Percentiles rank a stretch among this genome's conserved stretches.
Evolutionary conservation across 2,888 invertebrate species (phyloP).

Genomic region (Epistrophe eligans): DNA sequence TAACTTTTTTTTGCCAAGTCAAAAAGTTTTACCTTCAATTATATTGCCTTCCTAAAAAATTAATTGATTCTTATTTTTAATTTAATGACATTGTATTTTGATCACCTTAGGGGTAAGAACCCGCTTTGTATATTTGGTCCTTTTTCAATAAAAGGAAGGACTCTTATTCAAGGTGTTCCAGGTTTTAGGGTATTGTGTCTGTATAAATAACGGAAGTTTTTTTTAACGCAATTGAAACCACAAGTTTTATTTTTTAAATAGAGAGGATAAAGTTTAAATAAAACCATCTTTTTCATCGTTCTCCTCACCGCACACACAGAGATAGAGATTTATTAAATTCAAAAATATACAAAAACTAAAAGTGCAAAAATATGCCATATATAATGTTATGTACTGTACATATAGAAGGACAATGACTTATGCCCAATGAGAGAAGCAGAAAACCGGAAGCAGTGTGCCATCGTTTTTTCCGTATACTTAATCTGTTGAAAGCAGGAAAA

Average conservation of each 20-base stretch:
- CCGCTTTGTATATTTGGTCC: background rate
- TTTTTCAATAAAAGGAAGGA: background rate
- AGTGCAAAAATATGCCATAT: slow-evolving; percentile 64
- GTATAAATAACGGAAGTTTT: slow-evolving; percentile 19
- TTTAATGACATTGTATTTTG: background rate
- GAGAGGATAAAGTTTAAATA: slow-evolving; percentile 48
- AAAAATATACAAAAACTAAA: slow-evolving; percentile 45
- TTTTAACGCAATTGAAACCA: slow-evolving; percentile 49
- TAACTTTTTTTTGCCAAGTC: background rate
- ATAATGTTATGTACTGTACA: slow-evolving; percentile 1
- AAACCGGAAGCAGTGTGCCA: slow-evolving; percentile 63
- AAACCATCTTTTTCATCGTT: background rate
- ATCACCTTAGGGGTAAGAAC: too few species aligned
- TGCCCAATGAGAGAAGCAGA: slow-evolving; percentile 37
- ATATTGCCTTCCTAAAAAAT: background rate
- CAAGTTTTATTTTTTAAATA: slow-evolving; percentile 27
- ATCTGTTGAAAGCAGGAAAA: slow-evolving; percentile 72
- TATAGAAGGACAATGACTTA: slow-evolving; percentile 71
- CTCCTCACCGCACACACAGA: slow-evolving; percentile 6
- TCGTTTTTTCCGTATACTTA: slow-evolving; percentile 61
- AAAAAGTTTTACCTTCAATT: background rate
- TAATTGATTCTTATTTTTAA: background rate
- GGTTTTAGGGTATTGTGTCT: background rate
- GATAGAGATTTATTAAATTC: slow-evolving; percentile 33
- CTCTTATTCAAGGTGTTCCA: background rate